These are phyloP conservation scores for Calameuta idolon DNA, from an alignment of 2,888 invertebrate genomes.

Conservation along the genomic window DNA sequence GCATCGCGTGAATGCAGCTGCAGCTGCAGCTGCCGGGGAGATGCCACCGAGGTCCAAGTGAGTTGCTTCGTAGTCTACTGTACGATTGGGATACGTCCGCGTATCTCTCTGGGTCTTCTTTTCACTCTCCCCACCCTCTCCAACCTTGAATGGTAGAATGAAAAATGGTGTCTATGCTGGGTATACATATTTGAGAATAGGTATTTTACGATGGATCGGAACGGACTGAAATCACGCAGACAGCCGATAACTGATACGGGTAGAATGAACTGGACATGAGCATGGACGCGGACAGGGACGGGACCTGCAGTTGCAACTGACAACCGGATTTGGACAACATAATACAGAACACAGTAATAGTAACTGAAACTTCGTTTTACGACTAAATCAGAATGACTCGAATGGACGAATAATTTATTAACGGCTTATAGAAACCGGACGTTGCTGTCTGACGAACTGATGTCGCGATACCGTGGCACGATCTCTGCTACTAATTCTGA, in stretches of 20 bases:
- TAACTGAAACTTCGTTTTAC: background rate
- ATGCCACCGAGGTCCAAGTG: constrained; percentile 63
- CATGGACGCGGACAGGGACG: background rate
- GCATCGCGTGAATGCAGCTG: constrained; percentile 48
- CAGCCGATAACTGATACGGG: background rate
- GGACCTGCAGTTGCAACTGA: background rate
- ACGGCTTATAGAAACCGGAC: background rate
- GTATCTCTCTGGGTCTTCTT: background rate
- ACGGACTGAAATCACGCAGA: background rate
- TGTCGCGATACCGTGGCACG: constrained; percentile 60
- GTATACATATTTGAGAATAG: background rate
- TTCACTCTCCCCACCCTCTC: background rate
- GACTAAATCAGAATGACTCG: background rate
- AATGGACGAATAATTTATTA: background rate
- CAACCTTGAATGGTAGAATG: background rate
- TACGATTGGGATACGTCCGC: background rate
- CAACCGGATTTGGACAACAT: background rate
- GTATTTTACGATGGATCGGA: background rate
- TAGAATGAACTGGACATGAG: background rate
- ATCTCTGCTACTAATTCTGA: constrained; percentile 28
- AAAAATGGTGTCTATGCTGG: background rate
- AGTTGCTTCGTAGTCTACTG: constrained; percentile 43
- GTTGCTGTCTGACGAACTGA: constrained; percentile 20
- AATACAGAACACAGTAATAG: background rate
- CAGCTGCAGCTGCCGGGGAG: constrained; percentile 49